Evolutionary conservation across 2,113 vertebrate species (phyloP), one percentile per base, ranked within the genome.

Genomic region (Stigmatopora nigra): DNA sequence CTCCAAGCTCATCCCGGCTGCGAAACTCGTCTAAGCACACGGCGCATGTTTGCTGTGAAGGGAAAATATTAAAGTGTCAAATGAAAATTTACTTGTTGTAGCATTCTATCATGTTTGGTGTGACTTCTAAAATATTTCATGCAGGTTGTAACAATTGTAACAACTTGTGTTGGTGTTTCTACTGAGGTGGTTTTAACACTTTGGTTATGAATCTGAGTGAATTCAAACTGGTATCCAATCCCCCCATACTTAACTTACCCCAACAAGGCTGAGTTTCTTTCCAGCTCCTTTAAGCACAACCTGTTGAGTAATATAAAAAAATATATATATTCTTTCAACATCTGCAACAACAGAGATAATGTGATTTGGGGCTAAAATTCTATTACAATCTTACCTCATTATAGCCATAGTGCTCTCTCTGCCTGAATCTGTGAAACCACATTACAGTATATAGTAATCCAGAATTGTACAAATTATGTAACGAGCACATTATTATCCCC

Each of bases 11-110:
- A 1, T 92, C 91, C 59, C 87, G 79, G 71, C 75, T 87, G 70
- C 84, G 77, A 65, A 92, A 92, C 75, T 92, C 90, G 17, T 92
- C 91, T 67, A 92, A 79, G 77, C 91, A 92, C 64, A 92, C 90
- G 0, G 90, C 89, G 67, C 91, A 92, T 25, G 84, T 89, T 87
- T 92, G 91, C 91, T 92, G 80, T 45, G 72, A 67, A 55, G 4
- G 16, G 0, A 25, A 64, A 73, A 69, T 5, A 15, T 65, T 46
- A 15, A 12, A 44, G 44, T 20, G 20, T 19, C 19, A 61, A n/a
- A 45, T 57, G 14, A 8, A 14, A 2, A 14, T 57, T 31, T 16
- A 7, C 14, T 35, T 55, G 15, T 35, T 57, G 25, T 35, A 31
- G 25, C 3, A 31, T 57, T 13, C 22, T 14, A 57, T 57, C 25